Percentiles rank a stretch among this genome's conserved stretches.
Conservation (phyloP, 2,888 invertebrate species). For the Xestia xanthographa region DNA sequence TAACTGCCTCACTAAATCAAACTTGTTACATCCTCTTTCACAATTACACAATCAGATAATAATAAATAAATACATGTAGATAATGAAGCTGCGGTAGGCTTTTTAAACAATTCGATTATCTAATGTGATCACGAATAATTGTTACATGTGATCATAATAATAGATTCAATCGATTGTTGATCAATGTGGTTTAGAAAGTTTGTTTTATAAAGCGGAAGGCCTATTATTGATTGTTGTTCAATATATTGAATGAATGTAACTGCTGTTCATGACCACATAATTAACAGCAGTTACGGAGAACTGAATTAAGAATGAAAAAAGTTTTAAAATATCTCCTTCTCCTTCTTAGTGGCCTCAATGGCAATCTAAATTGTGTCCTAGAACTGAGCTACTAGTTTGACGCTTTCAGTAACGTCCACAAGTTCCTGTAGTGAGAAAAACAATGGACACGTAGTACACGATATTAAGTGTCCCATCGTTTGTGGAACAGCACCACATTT, state of each 20-base stretch:
- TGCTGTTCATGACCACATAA: neutral
- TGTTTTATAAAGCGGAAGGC: constrained; percentile 26
- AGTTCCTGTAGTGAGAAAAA: no score
- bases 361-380: no score
- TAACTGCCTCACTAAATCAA: constrained; percentile 33
- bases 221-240: neutral
- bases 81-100: constrained; percentile 37
- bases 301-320: no score
- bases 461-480: no score
- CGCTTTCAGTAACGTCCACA: no score
- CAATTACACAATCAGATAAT: constrained; percentile 51
- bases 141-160: constrained; percentile 56
- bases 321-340: no score
- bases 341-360: no score
- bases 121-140: constrained; percentile 59
- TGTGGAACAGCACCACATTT: no score
- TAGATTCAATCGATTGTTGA: constrained; percentile 44
- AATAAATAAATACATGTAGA: constrained; percentile 41
- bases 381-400: no score
- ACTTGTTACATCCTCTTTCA: neutral
- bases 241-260: neutral
- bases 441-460: no score
- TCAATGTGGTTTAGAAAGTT: constrained; percentile 64
- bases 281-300: neutral
- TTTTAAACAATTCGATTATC: constrained; percentile 51